phyloP scores from a whole-genome alignment of 2,113 vertebrate species.

The Tiliqua scincoides region DNA sequence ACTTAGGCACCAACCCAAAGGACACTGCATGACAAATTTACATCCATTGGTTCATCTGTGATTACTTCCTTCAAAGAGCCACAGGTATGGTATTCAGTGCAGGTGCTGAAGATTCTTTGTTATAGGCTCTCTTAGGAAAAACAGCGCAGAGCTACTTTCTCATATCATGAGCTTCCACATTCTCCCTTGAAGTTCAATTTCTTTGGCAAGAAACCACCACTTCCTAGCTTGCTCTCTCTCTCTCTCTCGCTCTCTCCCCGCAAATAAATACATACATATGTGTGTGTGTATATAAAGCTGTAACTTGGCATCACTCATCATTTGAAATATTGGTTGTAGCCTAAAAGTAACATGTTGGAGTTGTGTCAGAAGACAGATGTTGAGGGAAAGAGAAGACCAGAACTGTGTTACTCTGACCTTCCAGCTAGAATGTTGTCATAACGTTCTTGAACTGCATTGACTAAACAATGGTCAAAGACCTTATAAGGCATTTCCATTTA shows the following conservation, averaged over 20 bases:
- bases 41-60: not conserved
- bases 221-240: not conserved
- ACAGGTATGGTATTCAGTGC: not conserved
- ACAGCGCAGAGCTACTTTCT: not conserved
- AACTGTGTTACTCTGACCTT: not conserved
- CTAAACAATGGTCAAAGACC: not conserved
- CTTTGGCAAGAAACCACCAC: not conserved
- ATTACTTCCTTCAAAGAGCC: not conserved
- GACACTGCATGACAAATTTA: not conserved
- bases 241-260: not conserved
- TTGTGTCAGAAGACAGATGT: not conserved
- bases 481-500: not conserved
- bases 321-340: conserved; percentile 3
- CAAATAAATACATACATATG: too few species aligned
- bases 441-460: not conserved
- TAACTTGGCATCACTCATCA: not conserved
- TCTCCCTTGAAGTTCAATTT: not conserved
- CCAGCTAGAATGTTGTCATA: not conserved
- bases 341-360: not conserved
- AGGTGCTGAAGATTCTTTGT: not conserved
- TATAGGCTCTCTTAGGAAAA: not conserved
- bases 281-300: not conserved
- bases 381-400: not conserved
- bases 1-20: too few species aligned
- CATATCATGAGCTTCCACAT: not conserved